phyloP scores from a whole-genome alignment of 2,113 vertebrate species.

The Carlito syrichta region DNA sequence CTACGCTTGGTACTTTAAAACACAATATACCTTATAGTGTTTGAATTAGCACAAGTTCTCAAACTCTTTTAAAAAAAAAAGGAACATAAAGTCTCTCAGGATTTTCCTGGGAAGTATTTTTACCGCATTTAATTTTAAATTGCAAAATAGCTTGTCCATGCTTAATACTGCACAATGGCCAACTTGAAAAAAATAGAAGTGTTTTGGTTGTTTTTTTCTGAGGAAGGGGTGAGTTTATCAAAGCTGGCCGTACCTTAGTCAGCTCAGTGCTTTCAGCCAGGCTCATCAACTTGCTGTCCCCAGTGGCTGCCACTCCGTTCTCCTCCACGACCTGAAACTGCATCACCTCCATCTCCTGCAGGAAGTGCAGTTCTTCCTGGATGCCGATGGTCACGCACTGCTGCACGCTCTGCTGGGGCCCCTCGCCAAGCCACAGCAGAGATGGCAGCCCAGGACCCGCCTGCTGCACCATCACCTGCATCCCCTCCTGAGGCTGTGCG shows the following conservation, averaged over 20 bases:
- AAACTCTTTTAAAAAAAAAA: background rate
- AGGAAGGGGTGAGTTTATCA: background rate
- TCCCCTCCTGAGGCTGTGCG: fast-evolving
- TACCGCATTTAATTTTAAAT: background rate
- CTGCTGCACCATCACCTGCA: background rate
- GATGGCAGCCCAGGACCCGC: fast-evolving
- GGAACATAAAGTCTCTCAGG: background rate
- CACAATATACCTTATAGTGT: background rate
- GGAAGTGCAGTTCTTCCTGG: background rate
- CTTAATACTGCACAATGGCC: background rate
- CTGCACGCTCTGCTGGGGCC: fast-evolving
- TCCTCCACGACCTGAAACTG: background rate
- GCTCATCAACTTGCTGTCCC: background rate
- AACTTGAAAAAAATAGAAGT: background rate
- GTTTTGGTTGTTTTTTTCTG: too few relatives aligned
- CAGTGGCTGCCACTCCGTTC: background rate
- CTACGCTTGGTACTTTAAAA: too few relatives aligned
- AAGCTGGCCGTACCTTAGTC: conserved; percentile 42
- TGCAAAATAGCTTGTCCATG: background rate
- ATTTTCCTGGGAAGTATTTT: background rate
- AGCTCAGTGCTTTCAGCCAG: background rate
- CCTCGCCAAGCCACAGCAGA: background rate
- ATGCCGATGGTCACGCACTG: background rate
- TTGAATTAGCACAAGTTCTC: background rate
- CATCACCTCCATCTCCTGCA: background rate